Base-by-base conservation (phyloP, 1,140 invertebrate species). In the Calephelis virginiensis region DNA sequence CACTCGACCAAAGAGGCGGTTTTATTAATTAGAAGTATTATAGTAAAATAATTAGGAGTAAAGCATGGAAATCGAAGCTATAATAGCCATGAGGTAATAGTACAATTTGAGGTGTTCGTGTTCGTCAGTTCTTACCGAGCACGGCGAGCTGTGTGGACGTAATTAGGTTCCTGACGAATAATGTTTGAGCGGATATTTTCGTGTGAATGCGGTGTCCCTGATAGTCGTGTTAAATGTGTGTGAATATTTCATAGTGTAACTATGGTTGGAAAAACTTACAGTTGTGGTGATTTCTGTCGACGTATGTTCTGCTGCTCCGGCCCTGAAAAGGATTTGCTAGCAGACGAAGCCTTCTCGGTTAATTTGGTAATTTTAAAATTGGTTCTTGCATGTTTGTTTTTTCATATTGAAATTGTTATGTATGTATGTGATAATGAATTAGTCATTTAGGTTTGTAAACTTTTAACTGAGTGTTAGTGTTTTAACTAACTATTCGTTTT, bases 161-260 rank as follows among this genome's bases (percentile, higher is more conserved):
- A 69, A 66, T 63, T 69, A 48, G 66, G 63, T 17, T 70, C 61
- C 43, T 62, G 48, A 72, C 66, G 71, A 70, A 59, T 67, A 67
- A 65, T 67, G 46, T 64, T 67, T 49, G 67, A 68, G 72, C 74
- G 71, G 68, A 76, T 81, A 80, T 78, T 80, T 80, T 76, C 56
- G 77, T 77, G 70, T 70, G 72, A 73, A 77, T 73, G 72, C 72
- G 43, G 40, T 67, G 61, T 62, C 61, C 45, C 63, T 64, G 63
- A 28, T 61, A 47, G 38, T 49, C 65, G 64, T 49, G 47, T 13
- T 28, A 49, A 17, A 48, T 47, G 14, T 17, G n/a, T 63, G 12
- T 49, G 47, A 63, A 12, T 48, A 48, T 17, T 40, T 43, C 50
- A 67, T 61, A 61, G 62, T 61, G 14, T 69, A 56, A 48, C 60